These are phyloP conservation scores for Tineola bisselliella DNA, from an alignment of 2,888 invertebrate species.

Conservation along the genomic window DNA sequence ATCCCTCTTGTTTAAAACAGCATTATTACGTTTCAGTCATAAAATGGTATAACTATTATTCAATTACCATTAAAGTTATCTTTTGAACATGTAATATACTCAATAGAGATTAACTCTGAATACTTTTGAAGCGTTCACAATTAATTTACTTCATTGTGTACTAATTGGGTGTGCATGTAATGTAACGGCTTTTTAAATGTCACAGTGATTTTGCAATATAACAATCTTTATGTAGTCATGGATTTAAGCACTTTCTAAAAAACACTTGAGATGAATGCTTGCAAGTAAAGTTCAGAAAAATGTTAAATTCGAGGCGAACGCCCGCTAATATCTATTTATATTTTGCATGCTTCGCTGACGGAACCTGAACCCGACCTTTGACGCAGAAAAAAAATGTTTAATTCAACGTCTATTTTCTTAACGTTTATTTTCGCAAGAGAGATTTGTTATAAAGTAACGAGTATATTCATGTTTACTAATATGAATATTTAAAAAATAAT, in stretches of 20 bases:
- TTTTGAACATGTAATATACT: not conserved
- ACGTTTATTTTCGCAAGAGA: not conserved
- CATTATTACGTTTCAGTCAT: too few relatives aligned
- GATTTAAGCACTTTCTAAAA: not conserved
- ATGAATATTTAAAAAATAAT: too few relatives aligned
- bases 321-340: not conserved
- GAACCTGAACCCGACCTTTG: conserved; percentile 4
- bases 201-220: not conserved
- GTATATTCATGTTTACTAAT: too few relatives aligned
- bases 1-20: too few relatives aligned
- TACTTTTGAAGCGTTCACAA: not conserved
- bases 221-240: not conserved
- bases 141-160: not conserved
- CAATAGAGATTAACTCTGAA: not conserved
- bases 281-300: not conserved
- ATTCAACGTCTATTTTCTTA: not conserved
- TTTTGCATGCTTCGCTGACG: not conserved
- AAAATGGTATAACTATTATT: not conserved
- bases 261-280: not conserved
- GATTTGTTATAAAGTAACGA: too few relatives aligned
- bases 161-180: not conserved
- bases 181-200: not conserved
- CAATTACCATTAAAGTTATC: not conserved
- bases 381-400: not conserved
- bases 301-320: not conserved